Percentiles rank a stretch among this genome's conserved stretches.
phyloP scores from a whole-genome alignment of 2,797 vertebrate genomes.

The Microchirus variegatus region DNA sequence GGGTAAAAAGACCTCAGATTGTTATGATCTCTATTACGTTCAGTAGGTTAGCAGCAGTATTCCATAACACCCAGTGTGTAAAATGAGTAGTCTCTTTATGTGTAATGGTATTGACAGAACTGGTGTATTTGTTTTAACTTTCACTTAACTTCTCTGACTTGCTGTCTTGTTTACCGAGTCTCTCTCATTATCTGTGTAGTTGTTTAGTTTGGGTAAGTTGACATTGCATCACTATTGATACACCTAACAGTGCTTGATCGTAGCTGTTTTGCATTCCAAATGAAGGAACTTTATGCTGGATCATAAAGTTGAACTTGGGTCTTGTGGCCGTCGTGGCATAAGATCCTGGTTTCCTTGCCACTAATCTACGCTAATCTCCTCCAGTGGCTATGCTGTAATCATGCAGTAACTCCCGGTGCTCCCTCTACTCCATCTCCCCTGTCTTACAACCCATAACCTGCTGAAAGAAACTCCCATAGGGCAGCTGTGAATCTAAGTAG shows the following conservation, averaged over 20 bases:
- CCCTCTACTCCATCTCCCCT: constrained; percentile 27
- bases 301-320: not conserved
- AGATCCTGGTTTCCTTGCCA: not conserved
- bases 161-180: not conserved
- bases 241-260: not conserved
- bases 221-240: constrained; percentile 1
- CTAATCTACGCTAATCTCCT: constrained; percentile 1
- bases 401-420: constrained; percentile 11
- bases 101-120: no score
- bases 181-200: not conserved
- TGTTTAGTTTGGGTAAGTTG: constrained; percentile 7
- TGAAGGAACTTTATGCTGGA: not conserved
- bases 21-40: no score
- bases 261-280: not conserved
- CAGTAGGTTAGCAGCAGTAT: no score
- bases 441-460: constrained; percentile 35
- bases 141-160: constrained; percentile 2
- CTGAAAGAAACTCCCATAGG: constrained; percentile 53
- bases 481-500: constrained; percentile 63
- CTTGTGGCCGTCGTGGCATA: not conserved
- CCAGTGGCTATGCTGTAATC: constrained; percentile 32
- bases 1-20: no score
- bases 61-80: no score
- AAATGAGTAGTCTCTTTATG: no score
- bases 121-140: constrained; percentile 19